Evolutionary conservation across 2,797 vertebrate species (phyloP).

Genomic region (Pagetopsis macropterus): DNA sequence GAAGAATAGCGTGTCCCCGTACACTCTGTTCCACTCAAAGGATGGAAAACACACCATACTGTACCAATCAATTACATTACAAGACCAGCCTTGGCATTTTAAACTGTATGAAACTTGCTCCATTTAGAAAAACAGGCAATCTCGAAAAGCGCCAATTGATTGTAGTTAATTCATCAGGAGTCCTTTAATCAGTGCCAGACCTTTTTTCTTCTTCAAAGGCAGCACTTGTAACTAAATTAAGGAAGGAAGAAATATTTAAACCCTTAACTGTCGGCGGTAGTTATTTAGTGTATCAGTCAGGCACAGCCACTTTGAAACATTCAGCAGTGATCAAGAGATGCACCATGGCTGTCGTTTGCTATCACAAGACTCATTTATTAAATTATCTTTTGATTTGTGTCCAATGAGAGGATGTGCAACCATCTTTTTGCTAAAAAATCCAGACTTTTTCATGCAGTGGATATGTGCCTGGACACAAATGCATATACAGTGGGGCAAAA

Average conservation of each 20-base stretch:
- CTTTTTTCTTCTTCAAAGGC: slow-evolving; percentile 38
- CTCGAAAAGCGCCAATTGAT: slow-evolving; percentile 42
- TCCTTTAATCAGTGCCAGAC: slow-evolving; percentile 47
- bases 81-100: slow-evolving; percentile 30
- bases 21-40: slow-evolving; percentile 19
- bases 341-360: slow-evolving; percentile 44
- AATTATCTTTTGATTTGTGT: slow-evolving; percentile 52
- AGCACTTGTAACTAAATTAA: slow-evolving; percentile 58
- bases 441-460: neutral
- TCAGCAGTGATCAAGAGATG: slow-evolving; percentile 52
- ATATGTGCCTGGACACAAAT: neutral
- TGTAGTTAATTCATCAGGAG: slow-evolving; percentile 46
- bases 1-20: slow-evolving; percentile 26
- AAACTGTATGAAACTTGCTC: slow-evolving; percentile 41
- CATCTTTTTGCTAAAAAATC: slow-evolving; percentile 20
- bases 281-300: slow-evolving; percentile 61
- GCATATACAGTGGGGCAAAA: neutral
- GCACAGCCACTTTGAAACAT: slow-evolving; percentile 44
- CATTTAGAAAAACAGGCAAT: slow-evolving; percentile 52
- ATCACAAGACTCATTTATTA: slow-evolving; percentile 59
- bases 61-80: slow-evolving; percentile 40
- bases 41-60: slow-evolving; percentile 38
- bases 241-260: slow-evolving; percentile 47
- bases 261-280: slow-evolving; percentile 40
- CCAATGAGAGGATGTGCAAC: slow-evolving; percentile 46